These are phyloP conservation scores for Lamellibrachia columna DNA, from an alignment of 2,888 invertebrate genomes.

Conservation along the genomic window DNA sequence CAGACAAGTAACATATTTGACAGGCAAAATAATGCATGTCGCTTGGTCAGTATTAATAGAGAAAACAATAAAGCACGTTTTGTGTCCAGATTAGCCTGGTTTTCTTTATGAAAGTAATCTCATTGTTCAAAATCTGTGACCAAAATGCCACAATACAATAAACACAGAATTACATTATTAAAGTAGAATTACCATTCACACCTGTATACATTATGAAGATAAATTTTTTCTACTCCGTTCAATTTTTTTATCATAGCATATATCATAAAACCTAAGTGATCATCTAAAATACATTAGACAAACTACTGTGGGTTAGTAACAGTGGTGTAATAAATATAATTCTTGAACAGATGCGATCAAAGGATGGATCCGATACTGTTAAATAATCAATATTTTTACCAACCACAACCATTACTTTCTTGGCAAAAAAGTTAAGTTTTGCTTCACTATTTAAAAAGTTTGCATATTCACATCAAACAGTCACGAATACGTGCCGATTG, in stretches of 20 bases:
- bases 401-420: neutral
- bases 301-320: neutral
- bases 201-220: neutral
- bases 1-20: neutral
- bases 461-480: neutral
- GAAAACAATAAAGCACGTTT: neutral
- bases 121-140: neutral
- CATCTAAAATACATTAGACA: neutral
- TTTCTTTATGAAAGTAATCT: neutral
- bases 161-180: neutral
- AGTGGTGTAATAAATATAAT: neutral
- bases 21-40: no score
- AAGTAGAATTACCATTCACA: neutral
- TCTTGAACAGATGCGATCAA: neutral
- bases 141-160: neutral
- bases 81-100: neutral
- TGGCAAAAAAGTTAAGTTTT: neutral
- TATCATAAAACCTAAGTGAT: neutral
- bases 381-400: neutral
- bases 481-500: neutral
- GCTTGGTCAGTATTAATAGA: neutral
- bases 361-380: neutral
- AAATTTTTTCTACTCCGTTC: no score
- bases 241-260: neutral
- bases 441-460: neutral